Conservation (phyloP, 2,113 vertebrate genomes). For the Caloenas nicobarica region DNA sequence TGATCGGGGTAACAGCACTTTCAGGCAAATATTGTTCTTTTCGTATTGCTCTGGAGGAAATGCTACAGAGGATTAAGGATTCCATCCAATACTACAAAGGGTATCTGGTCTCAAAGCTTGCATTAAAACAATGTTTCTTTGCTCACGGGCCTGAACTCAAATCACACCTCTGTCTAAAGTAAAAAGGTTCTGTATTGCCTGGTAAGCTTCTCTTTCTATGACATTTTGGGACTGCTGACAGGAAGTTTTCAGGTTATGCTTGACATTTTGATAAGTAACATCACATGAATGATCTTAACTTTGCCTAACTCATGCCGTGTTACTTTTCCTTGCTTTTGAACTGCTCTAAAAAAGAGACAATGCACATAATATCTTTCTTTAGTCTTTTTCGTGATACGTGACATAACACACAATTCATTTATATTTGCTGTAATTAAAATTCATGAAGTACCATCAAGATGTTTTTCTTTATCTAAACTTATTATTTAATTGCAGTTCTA, state of each 20-base stretch:
- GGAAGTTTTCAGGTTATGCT: slow-evolving; percentile 44
- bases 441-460: not conserved
- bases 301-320: not conserved
- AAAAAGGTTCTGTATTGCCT: slow-evolving; percentile 22
- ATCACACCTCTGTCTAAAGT: slow-evolving; percentile 32
- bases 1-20: not conserved
- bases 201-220: slow-evolving; percentile 3
- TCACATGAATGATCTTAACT: slow-evolving; percentile 23
- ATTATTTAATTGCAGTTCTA: not conserved
- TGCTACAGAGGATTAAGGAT: not conserved
- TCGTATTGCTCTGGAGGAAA: not conserved
- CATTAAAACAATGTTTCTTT: not conserved
- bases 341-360: not conserved
- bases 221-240: slow-evolving; percentile 52
- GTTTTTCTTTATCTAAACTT: not conserved
- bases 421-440: not conserved
- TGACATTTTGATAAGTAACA: slow-evolving; percentile 61
- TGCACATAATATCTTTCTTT: not conserved
- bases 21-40: not conserved
- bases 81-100: not conserved
- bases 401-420: not conserved
- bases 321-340: not conserved
- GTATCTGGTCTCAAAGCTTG: not conserved
- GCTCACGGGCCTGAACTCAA: not conserved
- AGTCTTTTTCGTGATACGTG: not conserved